A percentile compares a stretch with the other conserved stretches of the same genome.
These are phyloP conservation scores for Drosophila robusta DNA, from an alignment of 2,888 invertebrate genomes.

Conservation along the genomic window DNA sequence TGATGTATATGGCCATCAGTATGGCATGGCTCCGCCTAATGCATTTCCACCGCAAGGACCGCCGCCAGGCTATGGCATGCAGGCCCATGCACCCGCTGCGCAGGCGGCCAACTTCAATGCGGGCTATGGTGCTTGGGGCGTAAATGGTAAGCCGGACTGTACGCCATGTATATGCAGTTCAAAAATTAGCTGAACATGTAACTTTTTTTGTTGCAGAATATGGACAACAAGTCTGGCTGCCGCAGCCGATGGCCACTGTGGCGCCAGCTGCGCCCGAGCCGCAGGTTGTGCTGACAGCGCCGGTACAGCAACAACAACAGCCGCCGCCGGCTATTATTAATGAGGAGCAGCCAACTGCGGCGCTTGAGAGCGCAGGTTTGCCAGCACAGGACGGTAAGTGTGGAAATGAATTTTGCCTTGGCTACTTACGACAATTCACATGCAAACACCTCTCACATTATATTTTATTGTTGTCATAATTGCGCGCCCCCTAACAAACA, in stretches of 20 bases:
- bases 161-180: background rate
- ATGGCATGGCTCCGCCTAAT: constrained; percentile 72
- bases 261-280: constrained; percentile 46
- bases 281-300: constrained; percentile 24
- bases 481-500: constrained; percentile 53
- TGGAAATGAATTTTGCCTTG: constrained; percentile 65
- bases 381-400: constrained; percentile 84
- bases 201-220: constrained; percentile 55
- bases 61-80: constrained; percentile 67
- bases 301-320: constrained; percentile 23
- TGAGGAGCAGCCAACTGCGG: constrained; percentile 54
- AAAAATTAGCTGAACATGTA: background rate
- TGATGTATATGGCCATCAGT: constrained; percentile 72
- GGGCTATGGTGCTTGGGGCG: constrained; percentile 82
- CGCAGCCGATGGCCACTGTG: constrained; percentile 55
- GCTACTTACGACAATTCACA: constrained; percentile 70
- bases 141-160: constrained; percentile 56
- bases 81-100: constrained; percentile 63
- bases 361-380: constrained; percentile 73
- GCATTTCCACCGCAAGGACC: constrained; percentile 70
- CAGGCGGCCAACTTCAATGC: constrained; percentile 68
- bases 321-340: constrained; percentile 38
- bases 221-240: constrained; percentile 78
- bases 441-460: constrained; percentile 72
- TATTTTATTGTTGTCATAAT: constrained; percentile 73